phyloP scores from a whole-genome alignment of 2,797 vertebrate genomes.

The Sebastes glaucus region DNA sequence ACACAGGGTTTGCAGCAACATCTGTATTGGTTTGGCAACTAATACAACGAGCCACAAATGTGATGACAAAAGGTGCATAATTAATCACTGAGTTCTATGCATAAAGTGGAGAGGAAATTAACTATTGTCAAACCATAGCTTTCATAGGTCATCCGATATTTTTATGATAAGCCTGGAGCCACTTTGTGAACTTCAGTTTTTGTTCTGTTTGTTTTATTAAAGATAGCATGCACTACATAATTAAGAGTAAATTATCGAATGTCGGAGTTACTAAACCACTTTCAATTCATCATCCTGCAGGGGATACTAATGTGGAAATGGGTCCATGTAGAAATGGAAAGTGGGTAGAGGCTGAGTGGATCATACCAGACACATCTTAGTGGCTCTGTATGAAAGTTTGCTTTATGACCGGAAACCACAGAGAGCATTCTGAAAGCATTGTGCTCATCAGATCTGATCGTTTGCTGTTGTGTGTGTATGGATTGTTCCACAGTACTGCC shows the following conservation, averaged over 20 bases:
- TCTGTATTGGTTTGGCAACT: background rate
- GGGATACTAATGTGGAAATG: background rate
- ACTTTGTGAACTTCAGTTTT: background rate
- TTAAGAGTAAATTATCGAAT: background rate
- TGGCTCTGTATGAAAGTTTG: constrained; percentile 38
- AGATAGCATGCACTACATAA: background rate
- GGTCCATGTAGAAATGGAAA: constrained; percentile 7
- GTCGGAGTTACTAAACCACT: background rate
- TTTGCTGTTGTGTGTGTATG: constrained; percentile 63
- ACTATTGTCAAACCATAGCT: background rate
- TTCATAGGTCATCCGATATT: background rate
- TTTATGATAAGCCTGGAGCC: background rate
- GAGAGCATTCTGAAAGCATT: constrained; percentile 24
- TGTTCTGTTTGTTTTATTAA: background rate
- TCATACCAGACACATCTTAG: constrained; percentile 13
- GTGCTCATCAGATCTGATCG: constrained; percentile 60
- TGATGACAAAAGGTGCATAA: background rate
- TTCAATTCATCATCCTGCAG: background rate
- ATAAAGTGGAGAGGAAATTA: too few relatives aligned
- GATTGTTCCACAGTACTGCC: constrained; percentile 55
- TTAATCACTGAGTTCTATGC: background rate
- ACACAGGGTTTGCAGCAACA: background rate
- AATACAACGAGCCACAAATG: background rate
- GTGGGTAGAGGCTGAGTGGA: constrained; percentile 17
- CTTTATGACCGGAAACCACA: constrained; percentile 39